phyloP scores from a whole-genome alignment of 2,113 vertebrate species.

The Alexandromys fortis region DNA sequence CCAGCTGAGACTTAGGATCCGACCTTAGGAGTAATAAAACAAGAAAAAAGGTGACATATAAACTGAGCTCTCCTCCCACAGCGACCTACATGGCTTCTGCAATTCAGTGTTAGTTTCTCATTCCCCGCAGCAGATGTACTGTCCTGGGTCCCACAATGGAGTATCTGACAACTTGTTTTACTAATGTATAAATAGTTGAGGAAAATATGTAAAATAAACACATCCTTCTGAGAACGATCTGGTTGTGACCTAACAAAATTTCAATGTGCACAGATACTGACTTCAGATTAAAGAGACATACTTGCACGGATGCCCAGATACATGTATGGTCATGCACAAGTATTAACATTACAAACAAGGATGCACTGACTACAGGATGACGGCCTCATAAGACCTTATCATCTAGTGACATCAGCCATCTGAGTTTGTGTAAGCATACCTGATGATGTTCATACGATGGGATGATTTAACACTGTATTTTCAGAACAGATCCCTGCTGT shows the following conservation, averaged over 20 bases:
- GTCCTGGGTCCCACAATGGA: background rate
- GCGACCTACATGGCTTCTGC: background rate
- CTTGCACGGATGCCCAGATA: background rate
- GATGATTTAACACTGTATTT: background rate
- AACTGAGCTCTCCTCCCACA: background rate
- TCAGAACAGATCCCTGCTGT: background rate
- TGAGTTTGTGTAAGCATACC: background rate
- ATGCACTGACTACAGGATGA: background rate
- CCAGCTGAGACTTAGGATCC: conserved; percentile 94
- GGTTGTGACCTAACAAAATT: conserved; percentile 27
- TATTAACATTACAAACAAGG: background rate
- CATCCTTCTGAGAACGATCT: background rate
- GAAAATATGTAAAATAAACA: background rate
- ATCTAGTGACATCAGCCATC: background rate
- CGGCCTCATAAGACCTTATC: background rate
- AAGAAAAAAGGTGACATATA: conserved; percentile 59
- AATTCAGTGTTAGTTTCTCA: background rate
- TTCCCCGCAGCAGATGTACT: background rate
- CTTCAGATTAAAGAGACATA: background rate
- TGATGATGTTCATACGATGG: background rate
- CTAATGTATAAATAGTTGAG: background rate
- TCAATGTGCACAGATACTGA: background rate
- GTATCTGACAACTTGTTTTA: conserved; percentile 2
- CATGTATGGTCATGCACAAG: background rate
- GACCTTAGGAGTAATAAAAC: conserved; percentile 84